Conservation (phyloP, 2,797 vertebrate genomes). For the Scyliorhinus canicula region DNA sequence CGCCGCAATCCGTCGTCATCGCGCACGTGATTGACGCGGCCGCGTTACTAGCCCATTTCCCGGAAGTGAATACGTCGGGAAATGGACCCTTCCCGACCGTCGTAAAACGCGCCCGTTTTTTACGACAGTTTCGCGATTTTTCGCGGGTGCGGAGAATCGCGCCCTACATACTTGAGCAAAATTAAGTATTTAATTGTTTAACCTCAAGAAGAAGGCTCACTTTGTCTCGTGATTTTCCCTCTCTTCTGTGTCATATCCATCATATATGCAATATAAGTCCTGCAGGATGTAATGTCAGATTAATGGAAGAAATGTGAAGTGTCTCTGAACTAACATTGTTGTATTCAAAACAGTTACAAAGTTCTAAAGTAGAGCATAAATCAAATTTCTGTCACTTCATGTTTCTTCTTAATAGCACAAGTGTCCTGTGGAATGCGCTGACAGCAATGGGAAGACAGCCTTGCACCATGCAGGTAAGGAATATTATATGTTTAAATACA, state of each 20-base stretch:
- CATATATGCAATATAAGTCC: neutral
- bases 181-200: neutral
- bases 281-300: neutral
- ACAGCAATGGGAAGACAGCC: conserved; percentile 74
- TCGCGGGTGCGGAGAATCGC: too few relatives aligned
- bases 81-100: too few relatives aligned
- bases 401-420: conserved; percentile 65
- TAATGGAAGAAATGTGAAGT: neutral
- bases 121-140: too few relatives aligned
- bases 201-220: neutral
- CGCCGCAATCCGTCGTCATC: too few relatives aligned
- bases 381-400: neutral
- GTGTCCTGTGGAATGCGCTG: conserved; percentile 67
- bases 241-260: neutral
- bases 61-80: too few relatives aligned
- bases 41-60: too few relatives aligned
- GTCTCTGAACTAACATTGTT: neutral
- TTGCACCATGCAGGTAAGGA: conserved; percentile 84
- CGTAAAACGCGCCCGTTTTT: too few relatives aligned
- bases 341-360: neutral
- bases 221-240: neutral
- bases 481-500: neutral
- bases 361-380: neutral
- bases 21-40: too few relatives aligned
- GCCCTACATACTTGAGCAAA: too few relatives aligned